Evolutionary conservation across 2,797 vertebrate genomes (phyloP).

Genomic region (Rhodeus uyekii): DNA sequence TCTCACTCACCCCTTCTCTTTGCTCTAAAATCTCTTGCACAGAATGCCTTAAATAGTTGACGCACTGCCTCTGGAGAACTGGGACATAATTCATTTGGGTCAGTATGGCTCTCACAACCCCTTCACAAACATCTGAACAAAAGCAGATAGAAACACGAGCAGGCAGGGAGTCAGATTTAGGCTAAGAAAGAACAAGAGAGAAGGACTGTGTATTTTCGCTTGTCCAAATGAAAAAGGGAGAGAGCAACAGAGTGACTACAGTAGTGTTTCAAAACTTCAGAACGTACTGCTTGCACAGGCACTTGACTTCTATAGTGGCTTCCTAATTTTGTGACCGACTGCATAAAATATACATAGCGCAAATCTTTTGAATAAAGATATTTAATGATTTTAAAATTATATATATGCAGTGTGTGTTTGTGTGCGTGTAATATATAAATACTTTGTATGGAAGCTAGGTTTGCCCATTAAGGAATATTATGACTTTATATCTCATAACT

Average conservation of each 20-base stretch:
- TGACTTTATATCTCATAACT: not conserved
- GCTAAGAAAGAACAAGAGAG: constrained; percentile 46
- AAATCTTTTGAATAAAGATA: not conserved
- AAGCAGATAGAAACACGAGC: constrained; percentile 64
- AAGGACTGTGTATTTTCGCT: not conserved
- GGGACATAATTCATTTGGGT: constrained; percentile 80
- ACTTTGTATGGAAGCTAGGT: too few species aligned
- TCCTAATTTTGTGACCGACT: not conserved
- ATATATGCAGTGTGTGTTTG: too few species aligned
- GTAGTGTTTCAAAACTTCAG: not conserved
- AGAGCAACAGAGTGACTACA: not conserved
- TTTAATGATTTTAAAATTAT: too few species aligned
- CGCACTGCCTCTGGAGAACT: constrained; percentile 61
- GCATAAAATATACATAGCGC: not conserved
- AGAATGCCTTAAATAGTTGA: constrained; percentile 75
- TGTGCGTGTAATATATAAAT: not conserved
- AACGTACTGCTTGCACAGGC: not conserved
- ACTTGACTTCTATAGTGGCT: not conserved
- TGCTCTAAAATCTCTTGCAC: constrained; percentile 65
- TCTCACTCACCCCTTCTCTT: constrained; percentile 64
- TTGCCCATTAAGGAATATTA: not conserved
- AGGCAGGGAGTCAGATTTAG: constrained; percentile 53
- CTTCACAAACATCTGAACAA: constrained; percentile 74
- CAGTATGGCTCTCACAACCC: constrained; percentile 82
- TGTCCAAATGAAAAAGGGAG: not conserved